Conservation (phyloP, 2,888 invertebrate genomes). For the Prosapia bicincta region DNA sequence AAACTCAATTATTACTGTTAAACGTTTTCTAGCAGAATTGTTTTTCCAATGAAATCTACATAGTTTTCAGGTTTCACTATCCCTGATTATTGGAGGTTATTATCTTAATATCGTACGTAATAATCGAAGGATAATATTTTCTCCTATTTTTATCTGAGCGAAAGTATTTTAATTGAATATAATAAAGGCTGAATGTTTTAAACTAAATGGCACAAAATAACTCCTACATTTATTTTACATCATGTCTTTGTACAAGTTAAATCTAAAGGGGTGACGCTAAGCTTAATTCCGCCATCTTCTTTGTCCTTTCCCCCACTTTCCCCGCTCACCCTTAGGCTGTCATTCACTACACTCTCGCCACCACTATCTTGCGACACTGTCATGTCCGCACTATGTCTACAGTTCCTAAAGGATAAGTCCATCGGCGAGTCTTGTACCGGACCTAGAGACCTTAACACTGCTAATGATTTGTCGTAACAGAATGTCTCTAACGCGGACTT, state of each 20-base stretch:
- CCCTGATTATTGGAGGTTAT: too few species aligned
- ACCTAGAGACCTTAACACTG: conserved; percentile 44
- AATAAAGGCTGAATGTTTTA: neutral
- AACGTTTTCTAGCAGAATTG: too few species aligned
- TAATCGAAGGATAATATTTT: too few species aligned
- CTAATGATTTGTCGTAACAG: conserved; percentile 41
- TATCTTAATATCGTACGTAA: too few species aligned
- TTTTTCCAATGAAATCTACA: too few species aligned
- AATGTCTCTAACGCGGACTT: conserved; percentile 35
- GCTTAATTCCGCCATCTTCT: neutral
- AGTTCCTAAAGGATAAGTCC: conserved; percentile 57
- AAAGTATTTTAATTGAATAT: too few species aligned
- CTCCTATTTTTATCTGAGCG: too few species aligned
- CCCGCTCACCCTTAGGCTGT: conserved; percentile 10
- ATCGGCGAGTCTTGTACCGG: conserved; percentile 72
- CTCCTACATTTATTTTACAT: neutral
- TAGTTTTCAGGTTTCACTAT: too few species aligned
- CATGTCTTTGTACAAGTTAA: conserved; percentile 25
- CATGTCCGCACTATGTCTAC: neutral
- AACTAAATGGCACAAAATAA: neutral
- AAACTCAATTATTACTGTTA: too few species aligned
- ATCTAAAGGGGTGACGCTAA: conserved; percentile 21
- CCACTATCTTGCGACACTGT: neutral
- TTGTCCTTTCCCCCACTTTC: conserved; percentile 10
- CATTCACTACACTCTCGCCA: conserved; percentile 7